A percentile compares a stretch with the other conserved stretches of the same genome.
These are phyloP conservation scores for Troides aeacus DNA, from an alignment of 2,888 invertebrate genomes.

Conservation along the genomic window DNA sequence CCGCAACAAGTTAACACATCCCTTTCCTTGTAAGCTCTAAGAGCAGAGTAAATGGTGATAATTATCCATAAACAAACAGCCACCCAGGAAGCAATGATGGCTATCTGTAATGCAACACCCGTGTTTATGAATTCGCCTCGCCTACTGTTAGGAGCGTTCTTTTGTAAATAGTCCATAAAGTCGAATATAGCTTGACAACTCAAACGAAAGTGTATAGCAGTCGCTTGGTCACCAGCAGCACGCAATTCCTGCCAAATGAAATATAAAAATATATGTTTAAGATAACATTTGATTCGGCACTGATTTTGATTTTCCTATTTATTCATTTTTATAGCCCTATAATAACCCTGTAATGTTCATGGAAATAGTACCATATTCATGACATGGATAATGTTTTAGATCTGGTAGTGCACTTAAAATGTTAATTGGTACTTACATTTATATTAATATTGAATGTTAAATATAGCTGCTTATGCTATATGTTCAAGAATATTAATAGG, in stretches of 20 bases:
- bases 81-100: conserved; percentile 82
- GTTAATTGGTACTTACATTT: too few species aligned
- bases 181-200: conserved; percentile 88
- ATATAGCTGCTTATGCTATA: too few species aligned
- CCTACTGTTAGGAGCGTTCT: conserved; percentile 82
- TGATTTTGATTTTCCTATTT: too few species aligned
- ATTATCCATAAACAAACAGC: conserved; percentile 79
- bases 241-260: conserved; percentile 58
- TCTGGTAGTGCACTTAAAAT: too few species aligned
- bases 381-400: too few species aligned
- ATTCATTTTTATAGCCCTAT: too few species aligned
- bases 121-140: conserved; percentile 87
- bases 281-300: too few species aligned
- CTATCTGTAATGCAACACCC: conserved; percentile 83
- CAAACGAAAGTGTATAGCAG: conserved; percentile 83
- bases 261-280: background rate
- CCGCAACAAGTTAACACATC: conserved; percentile 73
- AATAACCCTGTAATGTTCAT: too few species aligned
- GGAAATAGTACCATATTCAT: too few species aligned
- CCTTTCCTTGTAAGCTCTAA: conserved; percentile 72
- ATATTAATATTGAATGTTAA: too few species aligned
- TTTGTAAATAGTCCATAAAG: conserved; percentile 91
- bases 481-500: too few species aligned
- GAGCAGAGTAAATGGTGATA: conserved; percentile 75
- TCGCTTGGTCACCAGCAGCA: conserved; percentile 79